phyloP scores from a whole-genome alignment of 2,888 invertebrate genomes.

The Linyphia triangularis region DNA sequence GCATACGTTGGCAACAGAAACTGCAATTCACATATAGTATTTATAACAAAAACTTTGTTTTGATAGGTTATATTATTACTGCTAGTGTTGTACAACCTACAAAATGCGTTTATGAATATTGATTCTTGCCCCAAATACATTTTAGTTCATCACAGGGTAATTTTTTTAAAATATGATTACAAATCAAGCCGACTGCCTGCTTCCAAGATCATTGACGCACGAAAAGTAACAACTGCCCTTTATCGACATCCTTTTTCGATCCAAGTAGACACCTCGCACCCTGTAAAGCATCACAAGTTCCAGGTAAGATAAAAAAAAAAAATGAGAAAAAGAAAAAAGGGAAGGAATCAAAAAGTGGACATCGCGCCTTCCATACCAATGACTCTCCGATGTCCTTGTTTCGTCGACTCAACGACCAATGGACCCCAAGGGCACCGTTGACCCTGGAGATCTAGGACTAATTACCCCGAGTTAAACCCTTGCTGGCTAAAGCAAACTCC shows the following conservation, averaged over 20 bases:
- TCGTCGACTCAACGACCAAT: constrained; percentile 32
- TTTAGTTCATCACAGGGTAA: no score
- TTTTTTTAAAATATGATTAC: no score
- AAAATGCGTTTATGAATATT: no score
- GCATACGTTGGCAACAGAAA: no score
- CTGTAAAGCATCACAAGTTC: constrained; percentile 29
- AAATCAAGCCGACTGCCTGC: no score
- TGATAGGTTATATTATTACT: no score
- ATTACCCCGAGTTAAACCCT: constrained; percentile 67
- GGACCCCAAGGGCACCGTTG: constrained; percentile 47
- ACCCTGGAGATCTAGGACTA: constrained; percentile 72
- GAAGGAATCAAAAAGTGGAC: background rate
- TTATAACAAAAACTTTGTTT: no score
- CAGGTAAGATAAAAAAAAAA: constrained; percentile 2
- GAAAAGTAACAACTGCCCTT: background rate
- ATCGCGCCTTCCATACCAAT: constrained; percentile 64
- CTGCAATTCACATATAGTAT: no score
- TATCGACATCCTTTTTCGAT: background rate
- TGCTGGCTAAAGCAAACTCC: constrained; percentile 57
- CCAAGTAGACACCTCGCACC: constrained; percentile 34
- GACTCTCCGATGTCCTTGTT: constrained; percentile 68
- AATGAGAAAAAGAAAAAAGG: constrained; percentile 1
- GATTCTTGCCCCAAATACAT: no score
- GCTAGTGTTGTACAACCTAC: no score
- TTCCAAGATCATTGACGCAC: no score